Conservation (phyloP, 2,888 invertebrate species). For the Nephrocerus scutellatus region DNA sequence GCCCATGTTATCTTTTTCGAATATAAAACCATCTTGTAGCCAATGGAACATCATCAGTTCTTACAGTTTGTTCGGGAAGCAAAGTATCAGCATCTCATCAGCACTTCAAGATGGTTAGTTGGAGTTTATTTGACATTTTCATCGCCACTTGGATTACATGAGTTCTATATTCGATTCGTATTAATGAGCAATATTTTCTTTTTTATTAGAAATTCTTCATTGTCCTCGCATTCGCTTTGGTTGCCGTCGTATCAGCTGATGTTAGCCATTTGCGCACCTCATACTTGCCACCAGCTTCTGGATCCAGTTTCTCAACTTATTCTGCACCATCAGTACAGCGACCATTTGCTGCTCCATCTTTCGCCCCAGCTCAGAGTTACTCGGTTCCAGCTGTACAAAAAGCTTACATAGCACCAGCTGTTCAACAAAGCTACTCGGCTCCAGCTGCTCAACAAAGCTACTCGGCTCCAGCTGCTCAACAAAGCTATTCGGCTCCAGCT, state of each 20-base stretch:
- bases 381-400: slow-evolving; percentile 19
- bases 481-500: too few species aligned
- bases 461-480: too few species aligned
- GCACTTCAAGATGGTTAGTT: slow-evolving; percentile 22
- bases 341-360: slow-evolving; percentile 21
- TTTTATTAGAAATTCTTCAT: slow-evolving; percentile 26
- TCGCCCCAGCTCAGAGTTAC: too few species aligned
- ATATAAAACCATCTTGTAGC: too few species aligned
- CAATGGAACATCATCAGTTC: slow-evolving; percentile 44
- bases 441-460: slow-evolving; percentile 19
- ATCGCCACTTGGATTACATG: background rate
- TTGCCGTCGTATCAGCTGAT: slow-evolving; percentile 30
- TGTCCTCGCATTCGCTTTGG: slow-evolving; percentile 23
- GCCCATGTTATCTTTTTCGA: too few species aligned
- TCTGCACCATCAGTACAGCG: slow-evolving; percentile 18
- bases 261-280: slow-evolving; percentile 30
- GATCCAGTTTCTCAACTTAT: background rate
- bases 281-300: slow-evolving; percentile 22
- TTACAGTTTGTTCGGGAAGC: slow-evolving; percentile 38
- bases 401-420: slow-evolving; percentile 21
- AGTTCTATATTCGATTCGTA: too few species aligned
- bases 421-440: slow-evolving; percentile 22
- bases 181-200: background rate
- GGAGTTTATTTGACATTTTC: background rate
- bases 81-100: too few species aligned